These are phyloP conservation scores for Vicugna pacos DNA, from an alignment of 2,113 vertebrate species.

Conservation along the genomic window DNA sequence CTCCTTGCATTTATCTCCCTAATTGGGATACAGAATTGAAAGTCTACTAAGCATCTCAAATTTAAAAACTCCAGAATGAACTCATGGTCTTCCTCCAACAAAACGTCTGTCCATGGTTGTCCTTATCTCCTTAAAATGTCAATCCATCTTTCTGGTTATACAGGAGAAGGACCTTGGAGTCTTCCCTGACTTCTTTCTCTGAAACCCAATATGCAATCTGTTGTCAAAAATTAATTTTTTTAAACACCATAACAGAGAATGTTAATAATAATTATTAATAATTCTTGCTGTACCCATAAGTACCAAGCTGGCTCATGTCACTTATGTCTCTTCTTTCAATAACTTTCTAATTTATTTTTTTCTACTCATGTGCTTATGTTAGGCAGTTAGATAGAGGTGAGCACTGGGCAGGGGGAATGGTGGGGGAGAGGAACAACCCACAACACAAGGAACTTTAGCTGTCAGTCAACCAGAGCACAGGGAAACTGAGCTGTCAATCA, in stretches of 20 bases:
- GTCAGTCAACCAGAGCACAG: too few species aligned
- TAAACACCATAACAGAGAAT: background rate
- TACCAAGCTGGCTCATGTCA: background rate
- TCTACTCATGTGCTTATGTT: background rate
- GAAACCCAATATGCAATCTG: background rate
- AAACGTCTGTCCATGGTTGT: background rate
- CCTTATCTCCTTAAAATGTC: background rate
- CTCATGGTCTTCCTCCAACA: background rate
- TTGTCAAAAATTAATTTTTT: background rate
- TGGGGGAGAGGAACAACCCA: too few species aligned
- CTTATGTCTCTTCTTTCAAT: background rate
- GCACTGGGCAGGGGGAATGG: too few species aligned
- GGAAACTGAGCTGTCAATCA: too few species aligned
- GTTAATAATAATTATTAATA: too few species aligned
- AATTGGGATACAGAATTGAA: background rate
- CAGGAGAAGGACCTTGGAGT: background rate
- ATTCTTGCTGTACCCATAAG: background rate
- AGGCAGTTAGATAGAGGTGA: too few species aligned
- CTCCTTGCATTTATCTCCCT: background rate
- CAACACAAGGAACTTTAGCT: too few species aligned
- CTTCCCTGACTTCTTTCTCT: background rate
- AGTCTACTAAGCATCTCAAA: background rate
- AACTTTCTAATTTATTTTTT: background rate
- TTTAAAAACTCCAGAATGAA: background rate
- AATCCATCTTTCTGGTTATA: background rate